phyloP scores from a whole-genome alignment of 2,888 invertebrate species.

The Stenodera caucasica region DNA sequence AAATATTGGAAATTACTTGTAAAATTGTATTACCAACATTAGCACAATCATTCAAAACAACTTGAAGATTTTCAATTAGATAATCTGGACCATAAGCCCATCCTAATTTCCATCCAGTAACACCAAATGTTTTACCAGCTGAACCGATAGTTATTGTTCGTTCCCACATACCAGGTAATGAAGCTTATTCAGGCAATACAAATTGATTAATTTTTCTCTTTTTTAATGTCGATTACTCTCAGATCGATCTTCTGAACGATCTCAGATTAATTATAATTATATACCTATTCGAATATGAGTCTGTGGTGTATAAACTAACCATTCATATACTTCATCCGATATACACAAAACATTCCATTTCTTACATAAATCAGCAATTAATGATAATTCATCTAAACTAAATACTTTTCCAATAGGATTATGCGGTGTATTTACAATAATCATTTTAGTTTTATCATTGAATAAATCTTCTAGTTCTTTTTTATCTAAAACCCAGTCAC shows the following conservation, averaged over 20 bases:
- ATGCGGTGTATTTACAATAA: conserved; percentile 96
- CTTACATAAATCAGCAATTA: conserved; percentile 86
- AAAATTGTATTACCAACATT: conserved; percentile 90
- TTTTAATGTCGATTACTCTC: too few relatives aligned
- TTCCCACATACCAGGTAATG: conserved; percentile 97
- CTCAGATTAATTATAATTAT: too few relatives aligned
- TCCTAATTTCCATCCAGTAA: conserved; percentile 96
- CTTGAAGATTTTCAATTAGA: conserved; percentile 78
- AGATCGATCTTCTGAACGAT: too few relatives aligned
- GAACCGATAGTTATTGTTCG: conserved; percentile 96
- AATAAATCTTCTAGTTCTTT: conserved; percentile 79
- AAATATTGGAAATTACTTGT: too few relatives aligned
- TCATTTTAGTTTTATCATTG: conserved; percentile 86
- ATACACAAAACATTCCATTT: conserved; percentile 91
- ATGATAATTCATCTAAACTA: conserved; percentile 66
- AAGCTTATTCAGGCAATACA: too few relatives aligned
- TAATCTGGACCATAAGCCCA: conserved; percentile 92
- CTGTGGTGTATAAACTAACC: conserved; percentile 84
- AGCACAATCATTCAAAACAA: conserved; percentile 92
- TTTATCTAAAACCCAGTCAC: conserved; percentile 88
- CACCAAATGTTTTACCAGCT: conserved; percentile 97
- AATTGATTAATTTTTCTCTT: too few relatives aligned
- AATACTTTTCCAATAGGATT: conserved; percentile 97
- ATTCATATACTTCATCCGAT: conserved; percentile 98
- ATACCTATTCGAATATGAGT: conserved; percentile 89